phyloP scores from a whole-genome alignment of 2,797 vertebrate species.

The Typhlichthys subterraneus region DNA sequence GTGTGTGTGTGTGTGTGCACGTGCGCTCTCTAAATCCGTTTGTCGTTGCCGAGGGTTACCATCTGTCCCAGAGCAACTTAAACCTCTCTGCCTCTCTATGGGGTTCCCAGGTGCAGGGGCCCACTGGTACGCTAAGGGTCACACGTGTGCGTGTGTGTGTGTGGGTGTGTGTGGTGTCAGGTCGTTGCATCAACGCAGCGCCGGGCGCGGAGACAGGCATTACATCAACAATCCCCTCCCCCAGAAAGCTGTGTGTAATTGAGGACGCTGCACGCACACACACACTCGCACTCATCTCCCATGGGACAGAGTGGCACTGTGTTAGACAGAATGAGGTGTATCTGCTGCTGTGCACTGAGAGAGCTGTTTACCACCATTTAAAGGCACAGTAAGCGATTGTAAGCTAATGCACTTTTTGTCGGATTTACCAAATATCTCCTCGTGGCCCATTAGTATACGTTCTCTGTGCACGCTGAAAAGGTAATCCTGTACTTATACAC shows the following conservation, averaged over 20 bases:
- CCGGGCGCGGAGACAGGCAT: not conserved
- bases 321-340: slow-evolving; percentile 15
- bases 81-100: slow-evolving; percentile 3
- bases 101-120: slow-evolving; percentile 36
- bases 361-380: not conserved
- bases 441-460: too few species aligned
- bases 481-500: too few species aligned
- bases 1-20: slow-evolving; percentile 18
- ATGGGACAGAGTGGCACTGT: slow-evolving; percentile 19
- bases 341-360: too few species aligned
- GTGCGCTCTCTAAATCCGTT: slow-evolving; percentile 20
- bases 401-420: too few species aligned
- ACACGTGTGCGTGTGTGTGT: slow-evolving; percentile 6
- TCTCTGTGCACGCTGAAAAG: too few species aligned
- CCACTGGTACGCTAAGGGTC: slow-evolving; percentile 13
- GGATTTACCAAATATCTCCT: too few species aligned
- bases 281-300: slow-evolving; percentile 7
- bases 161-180: not conserved
- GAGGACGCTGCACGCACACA: not conserved
- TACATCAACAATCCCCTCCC: slow-evolving; percentile 4
- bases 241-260: too few species aligned
- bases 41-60: slow-evolving; percentile 29
- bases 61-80: slow-evolving; percentile 48
- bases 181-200: slow-evolving; percentile 1
- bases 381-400: too few species aligned